Conservation (phyloP, 2,113 vertebrate species). For the Chelonoidis abingdonii region DNA sequence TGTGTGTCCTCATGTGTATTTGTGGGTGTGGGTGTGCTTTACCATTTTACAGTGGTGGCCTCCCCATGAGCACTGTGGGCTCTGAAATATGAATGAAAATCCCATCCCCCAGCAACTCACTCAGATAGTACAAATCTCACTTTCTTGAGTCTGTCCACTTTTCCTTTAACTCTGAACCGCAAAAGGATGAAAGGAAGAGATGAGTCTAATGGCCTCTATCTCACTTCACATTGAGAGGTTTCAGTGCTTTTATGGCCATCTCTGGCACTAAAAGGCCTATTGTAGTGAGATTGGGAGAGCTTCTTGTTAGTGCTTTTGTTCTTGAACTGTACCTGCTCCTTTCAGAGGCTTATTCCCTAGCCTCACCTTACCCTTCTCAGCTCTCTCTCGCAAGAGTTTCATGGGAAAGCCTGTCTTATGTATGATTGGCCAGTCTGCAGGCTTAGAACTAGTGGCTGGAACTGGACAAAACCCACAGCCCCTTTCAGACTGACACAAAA, state of each 20-base stretch:
- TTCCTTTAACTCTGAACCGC: not conserved
- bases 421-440: not conserved
- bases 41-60: not conserved
- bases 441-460: not conserved
- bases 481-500: not conserved
- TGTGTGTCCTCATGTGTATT: not conserved
- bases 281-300: not conserved
- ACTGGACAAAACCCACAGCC: not conserved
- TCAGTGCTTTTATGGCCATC: not conserved
- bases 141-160: not conserved
- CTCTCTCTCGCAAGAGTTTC: not conserved
- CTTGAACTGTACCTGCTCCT: not conserved
- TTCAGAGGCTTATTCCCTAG: not conserved
- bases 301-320: not conserved
- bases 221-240: not conserved
- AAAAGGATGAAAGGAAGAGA: not conserved
- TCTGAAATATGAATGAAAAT: not conserved
- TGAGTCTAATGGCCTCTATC: not conserved
- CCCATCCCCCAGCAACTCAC: not conserved
- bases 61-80: not conserved
- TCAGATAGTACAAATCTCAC: not conserved
- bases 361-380: not conserved
- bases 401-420: not conserved
- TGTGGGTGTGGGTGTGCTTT: not conserved
- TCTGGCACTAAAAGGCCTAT: not conserved